Evolutionary conservation across 1,140 invertebrate genomes (phyloP).

Genomic region (Cydia pomonella): DNA sequence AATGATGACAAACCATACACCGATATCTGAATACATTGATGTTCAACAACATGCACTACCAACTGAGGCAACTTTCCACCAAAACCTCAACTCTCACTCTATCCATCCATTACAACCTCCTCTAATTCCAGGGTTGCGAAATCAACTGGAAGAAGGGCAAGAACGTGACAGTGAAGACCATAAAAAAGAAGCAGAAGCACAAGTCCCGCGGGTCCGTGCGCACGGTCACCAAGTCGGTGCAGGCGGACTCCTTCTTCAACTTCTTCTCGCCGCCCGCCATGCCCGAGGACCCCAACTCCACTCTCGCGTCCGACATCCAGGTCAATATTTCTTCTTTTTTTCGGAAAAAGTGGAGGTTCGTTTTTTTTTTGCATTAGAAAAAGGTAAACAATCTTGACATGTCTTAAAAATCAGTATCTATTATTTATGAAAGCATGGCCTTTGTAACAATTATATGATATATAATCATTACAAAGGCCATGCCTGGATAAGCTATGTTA

Average conservation of each 20-base stretch:
- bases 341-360: too few relatives aligned
- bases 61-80: conserved; percentile 48
- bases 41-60: conserved; percentile 52
- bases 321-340: conserved; percentile 42
- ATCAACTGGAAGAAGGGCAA: conserved; percentile 98
- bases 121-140: conserved; percentile 84
- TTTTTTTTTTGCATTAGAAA: too few relatives aligned
- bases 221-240: conserved; percentile 96
- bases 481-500: too few relatives aligned
- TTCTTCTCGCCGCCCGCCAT: conserved; percentile 95
- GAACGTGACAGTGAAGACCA: conserved; percentile 97
- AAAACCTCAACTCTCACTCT: neutral
- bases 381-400: too few relatives aligned
- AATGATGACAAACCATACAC: conserved; percentile 37
- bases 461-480: too few relatives aligned
- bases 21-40: conserved; percentile 38
- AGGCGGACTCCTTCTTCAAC: conserved; percentile 98
- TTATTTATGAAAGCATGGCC: too few relatives aligned
- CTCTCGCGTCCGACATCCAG: conserved; percentile 70
- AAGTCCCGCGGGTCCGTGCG: conserved; percentile 95
- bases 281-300: conserved; percentile 73
- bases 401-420: too few relatives aligned
- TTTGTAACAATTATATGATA: too few relatives aligned
- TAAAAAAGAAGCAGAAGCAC: conserved; percentile 99
- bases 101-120: neutral